Conservation (phyloP, 2,113 vertebrate species). For the Proteles cristata region DNA sequence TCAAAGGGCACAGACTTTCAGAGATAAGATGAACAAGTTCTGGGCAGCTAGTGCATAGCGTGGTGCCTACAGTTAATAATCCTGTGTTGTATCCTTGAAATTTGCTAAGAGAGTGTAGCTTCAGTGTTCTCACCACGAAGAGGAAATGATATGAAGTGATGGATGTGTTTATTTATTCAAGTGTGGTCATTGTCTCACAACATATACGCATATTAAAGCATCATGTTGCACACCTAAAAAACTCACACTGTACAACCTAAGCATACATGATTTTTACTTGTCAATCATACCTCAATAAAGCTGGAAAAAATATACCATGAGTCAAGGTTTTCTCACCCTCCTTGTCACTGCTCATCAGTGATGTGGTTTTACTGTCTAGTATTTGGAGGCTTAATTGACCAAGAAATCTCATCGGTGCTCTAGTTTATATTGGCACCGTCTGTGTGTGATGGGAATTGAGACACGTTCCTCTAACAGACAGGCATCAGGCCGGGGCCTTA, state of each 20-base stretch:
- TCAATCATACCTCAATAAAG: neutral
- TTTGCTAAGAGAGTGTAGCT: neutral
- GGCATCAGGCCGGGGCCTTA: neutral
- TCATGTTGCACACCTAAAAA: neutral
- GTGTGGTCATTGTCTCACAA: neutral
- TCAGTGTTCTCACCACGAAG: neutral
- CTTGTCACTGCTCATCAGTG: neutral
- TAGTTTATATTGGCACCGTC: neutral
- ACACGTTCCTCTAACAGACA: neutral
- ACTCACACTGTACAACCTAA: neutral
- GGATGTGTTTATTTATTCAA: neutral
- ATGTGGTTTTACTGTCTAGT: neutral
- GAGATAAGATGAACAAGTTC: neutral
- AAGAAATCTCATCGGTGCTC: neutral
- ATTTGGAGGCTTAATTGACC: neutral
- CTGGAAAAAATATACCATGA: neutral
- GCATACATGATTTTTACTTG: neutral
- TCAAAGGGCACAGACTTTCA: neutral
- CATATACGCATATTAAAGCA: neutral
- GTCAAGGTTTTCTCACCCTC: neutral
- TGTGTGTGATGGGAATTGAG: neutral
- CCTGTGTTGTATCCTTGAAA: neutral
- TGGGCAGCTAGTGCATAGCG: rapidly evolving
- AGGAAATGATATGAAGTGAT: neutral
- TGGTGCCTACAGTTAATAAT: too few species aligned